Conservation (phyloP, 2,888 invertebrate genomes). For the Pterostichus niger region DNA sequence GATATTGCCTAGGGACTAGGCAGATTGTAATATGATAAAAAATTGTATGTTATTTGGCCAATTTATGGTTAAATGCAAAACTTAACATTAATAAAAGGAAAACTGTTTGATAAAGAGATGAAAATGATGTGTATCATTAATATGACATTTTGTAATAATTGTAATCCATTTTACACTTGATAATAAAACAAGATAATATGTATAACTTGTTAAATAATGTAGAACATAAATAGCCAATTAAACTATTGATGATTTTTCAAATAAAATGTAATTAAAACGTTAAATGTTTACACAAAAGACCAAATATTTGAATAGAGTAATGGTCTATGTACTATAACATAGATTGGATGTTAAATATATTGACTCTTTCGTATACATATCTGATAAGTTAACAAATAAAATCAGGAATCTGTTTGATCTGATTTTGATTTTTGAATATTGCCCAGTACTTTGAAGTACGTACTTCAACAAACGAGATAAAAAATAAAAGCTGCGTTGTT, state of each 20-base stretch:
- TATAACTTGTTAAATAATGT: neutral
- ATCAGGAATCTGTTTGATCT: slow-evolving; percentile 33
- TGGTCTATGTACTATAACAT: neutral
- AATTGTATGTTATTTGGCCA: neutral
- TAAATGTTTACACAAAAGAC: neutral
- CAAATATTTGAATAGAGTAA: slow-evolving; percentile 21
- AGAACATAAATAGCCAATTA: slow-evolving; percentile 6
- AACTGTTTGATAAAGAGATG: no score
- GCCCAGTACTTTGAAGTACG: neutral
- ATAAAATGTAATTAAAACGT: slow-evolving; percentile 2
- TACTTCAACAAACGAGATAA: slow-evolving; percentile 27
- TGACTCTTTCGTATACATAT: neutral
- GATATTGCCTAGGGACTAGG: no score
- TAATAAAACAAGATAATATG: neutral
- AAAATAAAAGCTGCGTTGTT: slow-evolving; percentile 12
- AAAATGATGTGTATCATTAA: no score
- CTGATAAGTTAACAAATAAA: slow-evolving; percentile 26
- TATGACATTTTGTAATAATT: no score
- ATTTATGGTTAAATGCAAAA: neutral
- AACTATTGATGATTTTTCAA: neutral
- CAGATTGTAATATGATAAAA: no score
- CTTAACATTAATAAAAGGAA: no score
- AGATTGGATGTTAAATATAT: slow-evolving; percentile 3
- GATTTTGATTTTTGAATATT: slow-evolving; percentile 11
- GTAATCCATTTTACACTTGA: neutral